Percentiles rank a stretch among this genome's conserved stretches.
Evolutionary conservation across 2,797 vertebrate genomes (phyloP).

Genomic region (Sebastes diaconus): DNA sequence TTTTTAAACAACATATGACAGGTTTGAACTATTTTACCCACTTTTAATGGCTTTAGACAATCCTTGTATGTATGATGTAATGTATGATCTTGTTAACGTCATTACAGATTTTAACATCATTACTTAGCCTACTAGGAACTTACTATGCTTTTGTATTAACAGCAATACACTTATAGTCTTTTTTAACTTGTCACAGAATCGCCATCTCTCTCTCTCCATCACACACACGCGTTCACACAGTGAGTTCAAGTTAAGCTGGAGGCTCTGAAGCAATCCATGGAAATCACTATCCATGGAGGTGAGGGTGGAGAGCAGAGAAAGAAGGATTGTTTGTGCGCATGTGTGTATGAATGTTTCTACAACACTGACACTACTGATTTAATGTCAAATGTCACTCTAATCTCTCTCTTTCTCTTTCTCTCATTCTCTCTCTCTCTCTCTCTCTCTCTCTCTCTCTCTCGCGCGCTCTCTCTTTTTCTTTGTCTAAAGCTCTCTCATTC

Average conservation of each 20-base stretch:
- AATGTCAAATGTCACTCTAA: constrained; percentile 46
- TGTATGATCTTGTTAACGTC: no score
- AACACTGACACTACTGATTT: constrained; percentile 31
- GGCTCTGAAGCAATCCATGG: constrained; percentile 26
- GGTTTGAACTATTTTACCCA: no score
- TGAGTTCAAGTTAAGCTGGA: constrained; percentile 26
- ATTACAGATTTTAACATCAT: no score
- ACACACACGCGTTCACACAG: background rate
- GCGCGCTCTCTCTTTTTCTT: background rate
- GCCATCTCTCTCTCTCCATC: background rate
- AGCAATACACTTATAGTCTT: no score
- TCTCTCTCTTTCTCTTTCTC: background rate
- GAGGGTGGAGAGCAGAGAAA: constrained; percentile 8
- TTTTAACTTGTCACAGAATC: background rate
- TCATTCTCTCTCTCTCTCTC: constrained; percentile 7
- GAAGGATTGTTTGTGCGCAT: background rate
- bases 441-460: background rate
- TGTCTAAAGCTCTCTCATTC: constrained; percentile 13
- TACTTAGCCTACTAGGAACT: no score
- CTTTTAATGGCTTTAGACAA: no score
- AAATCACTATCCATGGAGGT: constrained; percentile 17
- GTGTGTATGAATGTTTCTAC: constrained; percentile 12
- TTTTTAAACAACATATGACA: no score
- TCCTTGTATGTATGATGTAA: no score
- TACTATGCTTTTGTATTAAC: no score